These are phyloP conservation scores for Sardina pilchardus DNA, from an alignment of 2,113 vertebrate species.

Conservation along the genomic window DNA sequence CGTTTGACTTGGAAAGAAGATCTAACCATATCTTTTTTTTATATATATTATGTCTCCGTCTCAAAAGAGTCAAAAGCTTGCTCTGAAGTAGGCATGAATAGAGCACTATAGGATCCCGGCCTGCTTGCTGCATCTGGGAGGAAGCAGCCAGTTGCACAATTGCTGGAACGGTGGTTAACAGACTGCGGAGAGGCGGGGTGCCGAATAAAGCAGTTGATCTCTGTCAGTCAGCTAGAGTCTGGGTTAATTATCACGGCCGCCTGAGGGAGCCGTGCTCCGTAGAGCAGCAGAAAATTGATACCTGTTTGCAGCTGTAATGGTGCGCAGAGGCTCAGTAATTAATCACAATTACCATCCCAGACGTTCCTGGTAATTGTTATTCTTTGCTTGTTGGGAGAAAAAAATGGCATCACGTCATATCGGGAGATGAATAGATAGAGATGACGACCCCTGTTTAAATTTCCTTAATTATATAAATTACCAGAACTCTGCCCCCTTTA, in stretches of 20 bases:
- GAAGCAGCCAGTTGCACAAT: neutral
- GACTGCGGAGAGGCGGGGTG: constrained; percentile 39
- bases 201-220: constrained; percentile 63
- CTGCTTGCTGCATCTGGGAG: neutral
- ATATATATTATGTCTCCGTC: neutral
- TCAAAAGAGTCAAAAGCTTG: neutral
- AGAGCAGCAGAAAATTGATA: constrained; percentile 71
- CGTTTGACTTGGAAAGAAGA: neutral
- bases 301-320: constrained; percentile 67
- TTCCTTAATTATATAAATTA: constrained; percentile 74
- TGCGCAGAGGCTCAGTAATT: constrained; percentile 66
- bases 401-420: constrained; percentile 68
- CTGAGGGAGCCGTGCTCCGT: constrained; percentile 58
- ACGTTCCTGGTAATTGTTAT: constrained; percentile 69
- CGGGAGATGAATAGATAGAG: constrained; percentile 63
- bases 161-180: neutral
- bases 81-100: neutral
- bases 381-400: constrained; percentile 63
- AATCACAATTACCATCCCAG: constrained; percentile 75
- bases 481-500: constrained; percentile 58
- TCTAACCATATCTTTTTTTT: neutral
- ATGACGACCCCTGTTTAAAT: constrained; percentile 68
- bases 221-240: constrained; percentile 57
- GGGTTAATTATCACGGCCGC: constrained; percentile 70
- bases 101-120: neutral